Evolutionary conservation across 1,140 invertebrate genomes (phyloP), one percentile per base, ranked within the genome.

Genomic region (Drosophila pruinosa): DNA sequence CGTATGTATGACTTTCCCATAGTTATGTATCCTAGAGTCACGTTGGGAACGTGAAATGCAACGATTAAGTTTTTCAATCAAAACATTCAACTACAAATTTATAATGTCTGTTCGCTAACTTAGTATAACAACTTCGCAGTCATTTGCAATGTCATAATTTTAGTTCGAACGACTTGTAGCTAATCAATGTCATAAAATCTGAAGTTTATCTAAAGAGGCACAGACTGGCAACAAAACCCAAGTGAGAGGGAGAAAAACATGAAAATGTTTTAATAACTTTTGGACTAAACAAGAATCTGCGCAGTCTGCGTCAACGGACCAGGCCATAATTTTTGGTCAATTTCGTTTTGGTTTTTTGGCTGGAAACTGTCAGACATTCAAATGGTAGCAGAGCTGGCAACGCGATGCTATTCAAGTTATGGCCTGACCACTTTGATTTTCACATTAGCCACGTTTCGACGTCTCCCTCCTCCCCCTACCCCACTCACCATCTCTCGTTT

Each of bases 361-460:
- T 68, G 54, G 64, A 56, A 68, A 68, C 28, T 61, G 58, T 14
- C 47, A 59, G 52, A 58, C 72, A 75, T 75, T 74, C 65, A 69
- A 74, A 69, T 73, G 56, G 64, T 47, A 48, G 22, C 59, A 56
- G 22, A 47, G 21, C 41, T 10, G 7, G 36, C 21, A 43, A 62
- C 36, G 48, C 50, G 67, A 54, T 72, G 63, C 48, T 57, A 72
- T 22, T 47, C 78, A 58, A 73, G 69, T 77, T 77, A 77, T 88
- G 82, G 82, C 67, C 63, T 50, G 78, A 82, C 78, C 70, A 78
- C 71, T 70, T 88, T 75, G 77, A 72, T 82, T 83, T 83, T 83
- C 71, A 74, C 69, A 82, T 82, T 70, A 82, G 74, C 78, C 72
- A 65, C 41, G 59, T 43, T 48, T 31, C 15, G 12, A 21, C n/a